Conservation (phyloP, 2,797 vertebrate species). For the Microhierax caerulescens region DNA sequence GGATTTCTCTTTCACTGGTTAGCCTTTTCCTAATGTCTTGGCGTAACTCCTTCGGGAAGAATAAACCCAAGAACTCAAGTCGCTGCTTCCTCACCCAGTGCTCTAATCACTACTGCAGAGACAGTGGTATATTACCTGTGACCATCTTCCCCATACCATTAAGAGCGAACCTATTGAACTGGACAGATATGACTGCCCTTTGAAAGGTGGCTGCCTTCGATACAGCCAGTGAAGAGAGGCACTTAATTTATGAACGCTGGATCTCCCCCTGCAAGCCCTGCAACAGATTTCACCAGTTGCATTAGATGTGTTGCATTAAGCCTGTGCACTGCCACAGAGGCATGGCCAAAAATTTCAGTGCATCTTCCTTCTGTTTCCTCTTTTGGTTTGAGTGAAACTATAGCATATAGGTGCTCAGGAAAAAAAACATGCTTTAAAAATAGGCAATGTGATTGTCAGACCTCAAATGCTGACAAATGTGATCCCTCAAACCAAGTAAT, state of each 20-base stretch:
- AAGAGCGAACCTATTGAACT: background rate
- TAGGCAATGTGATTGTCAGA: background rate
- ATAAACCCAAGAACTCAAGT: background rate
- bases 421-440: background rate
- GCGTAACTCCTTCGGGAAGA: background rate
- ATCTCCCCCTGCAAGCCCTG: background rate
- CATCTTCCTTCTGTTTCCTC: background rate
- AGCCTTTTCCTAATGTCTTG: background rate
- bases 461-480: background rate
- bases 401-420: background rate
- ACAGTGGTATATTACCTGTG: background rate
- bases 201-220: background rate
- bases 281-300: fast-evolving
- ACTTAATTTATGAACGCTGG: background rate
- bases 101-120: background rate
- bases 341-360: background rate
- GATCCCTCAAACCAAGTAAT: background rate
- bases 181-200: background rate
- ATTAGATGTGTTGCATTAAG: background rate
- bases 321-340: background rate
- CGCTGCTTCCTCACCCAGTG: background rate
- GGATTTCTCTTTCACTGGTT: background rate
- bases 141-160: background rate
- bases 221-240: background rate
- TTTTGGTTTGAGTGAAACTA: background rate